Evolutionary conservation across 2,797 vertebrate genomes (phyloP), one percentile per base, ranked within the genome.

Genomic region (Lepus oiostolus): DNA sequence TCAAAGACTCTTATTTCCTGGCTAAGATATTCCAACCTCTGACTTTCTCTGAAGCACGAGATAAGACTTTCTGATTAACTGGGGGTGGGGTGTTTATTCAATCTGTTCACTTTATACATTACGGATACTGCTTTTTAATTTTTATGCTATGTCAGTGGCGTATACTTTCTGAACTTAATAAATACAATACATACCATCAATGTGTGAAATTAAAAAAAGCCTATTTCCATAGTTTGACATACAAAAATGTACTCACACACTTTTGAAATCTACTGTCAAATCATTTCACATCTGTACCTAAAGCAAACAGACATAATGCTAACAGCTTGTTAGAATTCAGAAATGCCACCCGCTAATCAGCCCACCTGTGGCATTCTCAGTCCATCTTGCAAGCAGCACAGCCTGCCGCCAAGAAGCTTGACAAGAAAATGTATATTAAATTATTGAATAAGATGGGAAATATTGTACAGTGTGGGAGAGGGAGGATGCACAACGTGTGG

Each of bases 341-440:
- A 98, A 98, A 98, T 98, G 98, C 98, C 98, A 98, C 98, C 98
- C 98, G 98, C 98, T 98, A 98, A 98, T 98, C 98, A 98, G 98
- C 98, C 98, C 98, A 98, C 98, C 98, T 98, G 98, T 98, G 97
- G 98, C 98, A 98, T 98, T 98, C 98, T 98, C 97, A 97, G 98
- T 98, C 98, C 98, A 98, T 98, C 98, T 98, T 98, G 98, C 98
- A 98, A 97, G 97, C 98, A 95, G 97, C 97, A 95, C 96, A 96
- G 95, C 95, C 96, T 93, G 97, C 98, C 98, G 98, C 98, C 98
- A 98, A 98, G 97, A 98, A 47, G 96, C 98, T 96, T 98, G 98
- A 98, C 98, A 98, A 98, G 98, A 98, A 98, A 98, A 98, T 98
- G 98, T 98, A 98, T 98, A 98, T 98, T 98, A 98, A 98, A 98